Evolutionary conservation across 2,888 invertebrate genomes (phyloP), one percentile per base, ranked within the genome.

Genomic region (Clunio marinus): DNA sequence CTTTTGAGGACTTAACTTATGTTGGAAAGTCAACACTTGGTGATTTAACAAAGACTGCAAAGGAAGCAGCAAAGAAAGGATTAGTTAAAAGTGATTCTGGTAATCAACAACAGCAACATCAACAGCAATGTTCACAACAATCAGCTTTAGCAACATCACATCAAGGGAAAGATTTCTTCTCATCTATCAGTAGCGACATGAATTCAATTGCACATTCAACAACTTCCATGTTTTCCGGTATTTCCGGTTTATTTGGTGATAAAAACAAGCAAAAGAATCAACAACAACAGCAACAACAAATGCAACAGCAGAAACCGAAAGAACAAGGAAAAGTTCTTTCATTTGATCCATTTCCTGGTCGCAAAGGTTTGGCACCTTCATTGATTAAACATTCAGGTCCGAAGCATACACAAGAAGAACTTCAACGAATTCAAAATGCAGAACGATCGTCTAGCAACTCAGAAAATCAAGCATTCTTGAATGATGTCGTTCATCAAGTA

Each of bases 201-300:
- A 95, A 94, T 76, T 94, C 94, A 5, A 84, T 95, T 60, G 95
- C 96, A 20, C 90, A 93, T 1, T 93, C 96, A 71, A 96, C 95
- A 0, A 88, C 92, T 15, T 94, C 88, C 77, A 95, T 96, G 86
- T 92, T 97, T 76, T 93, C 93, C 68, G 96, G 94, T 77, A 85
- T 97, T 76, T 93, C 93, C 68, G 96, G 94, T 77, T 85, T 97
- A 73, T 96, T 97, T 77, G 93, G 96, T 77, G 82, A 81, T 41
- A 87, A 86, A 77, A 86, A 84, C 84, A 73, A 79, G 81, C 74
- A 62, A 45, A 57, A 71, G 3, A 73, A 73, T 45, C 73, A 74
- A 68, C 71, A 72, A n/a, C 75, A 74, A 46, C 75, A 75, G 37
- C 73, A 24, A 41, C 73, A 73, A 70, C 74, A 75, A 69, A 55